These are phyloP conservation scores for Sinella curviseta DNA, from an alignment of 1,140 invertebrate species.

Conservation along the genomic window DNA sequence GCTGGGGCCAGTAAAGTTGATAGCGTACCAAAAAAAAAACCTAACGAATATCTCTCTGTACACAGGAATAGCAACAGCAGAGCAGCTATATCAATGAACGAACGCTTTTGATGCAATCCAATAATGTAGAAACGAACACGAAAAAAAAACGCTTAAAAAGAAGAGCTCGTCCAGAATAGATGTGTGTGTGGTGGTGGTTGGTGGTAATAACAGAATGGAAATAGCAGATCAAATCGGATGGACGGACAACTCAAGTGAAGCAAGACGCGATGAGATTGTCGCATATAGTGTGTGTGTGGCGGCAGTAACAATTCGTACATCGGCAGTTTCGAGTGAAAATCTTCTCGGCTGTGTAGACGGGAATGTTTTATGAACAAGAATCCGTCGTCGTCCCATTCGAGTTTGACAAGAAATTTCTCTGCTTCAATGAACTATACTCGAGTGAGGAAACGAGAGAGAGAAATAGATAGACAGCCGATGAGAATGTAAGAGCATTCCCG, in stretches of 20 bases:
- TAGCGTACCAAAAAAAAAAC: neutral
- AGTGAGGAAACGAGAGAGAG: neutral
- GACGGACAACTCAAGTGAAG: neutral
- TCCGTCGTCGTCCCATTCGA: neutral
- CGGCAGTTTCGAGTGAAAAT: no score
- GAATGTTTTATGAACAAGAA: neutral
- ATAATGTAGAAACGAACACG: neutral
- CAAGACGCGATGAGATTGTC: neutral
- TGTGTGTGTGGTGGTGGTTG: no score
- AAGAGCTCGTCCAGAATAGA: neutral
- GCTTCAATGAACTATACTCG: neutral
- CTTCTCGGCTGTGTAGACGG: neutral
- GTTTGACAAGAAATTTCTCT: constrained; percentile 10
- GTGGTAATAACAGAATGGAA: neutral
- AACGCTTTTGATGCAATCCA: neutral
- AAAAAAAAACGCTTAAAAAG: neutral
- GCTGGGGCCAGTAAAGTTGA: constrained; percentile 7
- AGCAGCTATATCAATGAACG: neutral
- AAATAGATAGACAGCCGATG: no score
- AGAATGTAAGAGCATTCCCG: no score
- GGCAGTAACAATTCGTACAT: no score
- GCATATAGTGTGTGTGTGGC: no score
- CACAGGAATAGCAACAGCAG: neutral
- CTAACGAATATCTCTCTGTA: neutral
- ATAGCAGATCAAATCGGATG: neutral